phyloP scores from a whole-genome alignment of 2,113 vertebrate genomes.

The Nesospiza acunhae region DNA sequence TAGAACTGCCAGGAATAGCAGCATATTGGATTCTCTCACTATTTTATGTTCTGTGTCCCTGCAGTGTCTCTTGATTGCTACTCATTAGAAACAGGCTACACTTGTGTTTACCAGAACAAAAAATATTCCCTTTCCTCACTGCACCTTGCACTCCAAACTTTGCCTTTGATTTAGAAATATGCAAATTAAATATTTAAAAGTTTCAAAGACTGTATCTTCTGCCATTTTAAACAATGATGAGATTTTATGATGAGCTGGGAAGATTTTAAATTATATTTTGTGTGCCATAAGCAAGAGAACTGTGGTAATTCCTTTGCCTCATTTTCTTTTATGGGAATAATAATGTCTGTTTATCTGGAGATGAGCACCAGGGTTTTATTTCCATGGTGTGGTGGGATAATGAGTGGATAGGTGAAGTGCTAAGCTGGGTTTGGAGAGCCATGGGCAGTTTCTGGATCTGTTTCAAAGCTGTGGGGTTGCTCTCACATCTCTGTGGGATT shows the following conservation, averaged over 20 bases:
- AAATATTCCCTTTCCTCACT: slow-evolving; percentile 5
- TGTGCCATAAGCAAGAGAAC: background rate
- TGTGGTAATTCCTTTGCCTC: background rate
- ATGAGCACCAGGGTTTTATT: background rate
- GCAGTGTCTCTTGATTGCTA: slow-evolving; percentile 51
- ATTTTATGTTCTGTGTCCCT: slow-evolving; percentile 49
- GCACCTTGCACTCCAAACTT: background rate
- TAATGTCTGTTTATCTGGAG: background rate
- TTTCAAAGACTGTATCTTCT: background rate
- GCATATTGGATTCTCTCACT: slow-evolving; percentile 23
- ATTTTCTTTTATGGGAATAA: background rate
- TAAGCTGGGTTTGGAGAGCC: background rate
- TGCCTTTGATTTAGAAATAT: background rate
- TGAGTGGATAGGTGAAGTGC: background rate
- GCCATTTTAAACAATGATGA: background rate
- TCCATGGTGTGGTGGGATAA: background rate
- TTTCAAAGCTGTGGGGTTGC: background rate
- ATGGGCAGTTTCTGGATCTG: background rate
- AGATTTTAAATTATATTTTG: background rate
- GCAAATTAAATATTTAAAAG: slow-evolving; percentile 10
- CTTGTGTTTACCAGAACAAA: slow-evolving; percentile 10
- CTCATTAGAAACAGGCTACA: slow-evolving; percentile 18
- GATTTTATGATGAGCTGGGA: background rate
- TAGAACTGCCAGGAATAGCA: slow-evolving; percentile 39
- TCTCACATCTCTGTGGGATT: background rate